phyloP scores from a whole-genome alignment of 2,797 vertebrate species.

The Spheniscus humboldti region DNA sequence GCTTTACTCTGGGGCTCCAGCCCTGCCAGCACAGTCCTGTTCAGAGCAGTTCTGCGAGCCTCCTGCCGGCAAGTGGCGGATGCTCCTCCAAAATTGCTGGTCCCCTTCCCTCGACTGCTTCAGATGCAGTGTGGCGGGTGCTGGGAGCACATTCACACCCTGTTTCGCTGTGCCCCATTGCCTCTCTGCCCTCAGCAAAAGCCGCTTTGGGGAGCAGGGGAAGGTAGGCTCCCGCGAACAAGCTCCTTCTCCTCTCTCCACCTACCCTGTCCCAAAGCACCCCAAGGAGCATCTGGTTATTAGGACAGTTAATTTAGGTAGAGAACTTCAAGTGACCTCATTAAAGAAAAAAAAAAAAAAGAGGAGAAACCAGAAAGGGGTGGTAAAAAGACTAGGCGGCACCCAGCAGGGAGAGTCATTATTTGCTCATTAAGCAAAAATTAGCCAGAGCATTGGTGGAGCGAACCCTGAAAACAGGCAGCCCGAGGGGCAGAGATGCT shows the following conservation, averaged over 20 bases:
- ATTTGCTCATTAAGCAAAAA: background rate
- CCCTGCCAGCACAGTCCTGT: background rate
- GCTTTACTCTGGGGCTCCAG: background rate
- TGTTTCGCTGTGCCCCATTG: background rate
- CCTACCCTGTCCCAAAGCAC: background rate
- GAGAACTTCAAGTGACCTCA: slow-evolving; percentile 13
- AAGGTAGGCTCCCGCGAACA: background rate
- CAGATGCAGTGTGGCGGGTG: fast-evolving
- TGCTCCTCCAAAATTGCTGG: background rate
- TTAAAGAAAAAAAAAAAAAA: background rate
- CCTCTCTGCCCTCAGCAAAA: background rate
- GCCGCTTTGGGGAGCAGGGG: background rate
- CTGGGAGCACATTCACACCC: background rate
- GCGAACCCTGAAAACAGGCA: background rate
- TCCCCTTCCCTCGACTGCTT: background rate
- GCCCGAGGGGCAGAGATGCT: background rate
- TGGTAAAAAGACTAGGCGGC: background rate
- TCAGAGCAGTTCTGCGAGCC: background rate
- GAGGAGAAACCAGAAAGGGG: background rate
- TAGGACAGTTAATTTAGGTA: slow-evolving; percentile 19
- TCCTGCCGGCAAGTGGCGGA: fast-evolving
- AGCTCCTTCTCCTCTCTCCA: background rate
- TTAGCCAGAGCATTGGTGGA: background rate
- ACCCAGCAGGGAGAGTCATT: background rate
- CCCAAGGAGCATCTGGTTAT: background rate